These are phyloP conservation scores for Pituophis catenifer DNA, from an alignment of 2,113 vertebrate genomes.

Conservation along the genomic window DNA sequence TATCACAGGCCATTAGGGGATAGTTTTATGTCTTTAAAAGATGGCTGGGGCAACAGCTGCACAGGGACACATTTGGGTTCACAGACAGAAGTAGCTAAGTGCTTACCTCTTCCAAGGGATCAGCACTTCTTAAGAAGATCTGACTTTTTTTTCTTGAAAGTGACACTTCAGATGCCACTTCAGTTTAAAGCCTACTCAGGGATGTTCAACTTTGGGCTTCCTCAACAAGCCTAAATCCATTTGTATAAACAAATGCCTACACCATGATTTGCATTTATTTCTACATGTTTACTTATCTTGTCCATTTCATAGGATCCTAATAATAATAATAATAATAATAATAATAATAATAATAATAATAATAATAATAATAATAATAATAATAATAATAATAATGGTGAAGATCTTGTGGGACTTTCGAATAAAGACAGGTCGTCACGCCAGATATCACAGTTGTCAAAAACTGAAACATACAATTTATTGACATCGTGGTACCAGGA, in stretches of 20 bases:
- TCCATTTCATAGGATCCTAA: not conserved
- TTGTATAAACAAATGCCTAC: not conserved
- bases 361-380: too few relatives aligned
- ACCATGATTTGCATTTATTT: not conserved
- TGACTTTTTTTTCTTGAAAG: slow-evolving; percentile 35
- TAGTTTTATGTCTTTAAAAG: not conserved
- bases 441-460: too few relatives aligned
- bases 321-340: not conserved
- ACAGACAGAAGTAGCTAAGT: slow-evolving; percentile 1
- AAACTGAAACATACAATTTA: too few relatives aligned
- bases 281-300: not conserved
- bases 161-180: slow-evolving; percentile 32
- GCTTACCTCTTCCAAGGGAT: slow-evolving; percentile 5
- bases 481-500: too few relatives aligned
- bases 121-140: slow-evolving; percentile 33
- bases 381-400: too few relatives aligned
- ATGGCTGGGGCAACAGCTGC: slow-evolving; percentile 14
- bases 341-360: too few relatives aligned
- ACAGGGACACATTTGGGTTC: not conserved
- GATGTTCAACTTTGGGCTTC: slow-evolving; percentile 47
- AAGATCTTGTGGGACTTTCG: too few relatives aligned
- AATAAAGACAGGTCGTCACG: too few relatives aligned
- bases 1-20: not conserved
- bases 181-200: slow-evolving; percentile 30
- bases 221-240: slow-evolving; percentile 9